Conservation (phyloP, 2,797 vertebrate species). For the Pangasius djambal region DNA sequence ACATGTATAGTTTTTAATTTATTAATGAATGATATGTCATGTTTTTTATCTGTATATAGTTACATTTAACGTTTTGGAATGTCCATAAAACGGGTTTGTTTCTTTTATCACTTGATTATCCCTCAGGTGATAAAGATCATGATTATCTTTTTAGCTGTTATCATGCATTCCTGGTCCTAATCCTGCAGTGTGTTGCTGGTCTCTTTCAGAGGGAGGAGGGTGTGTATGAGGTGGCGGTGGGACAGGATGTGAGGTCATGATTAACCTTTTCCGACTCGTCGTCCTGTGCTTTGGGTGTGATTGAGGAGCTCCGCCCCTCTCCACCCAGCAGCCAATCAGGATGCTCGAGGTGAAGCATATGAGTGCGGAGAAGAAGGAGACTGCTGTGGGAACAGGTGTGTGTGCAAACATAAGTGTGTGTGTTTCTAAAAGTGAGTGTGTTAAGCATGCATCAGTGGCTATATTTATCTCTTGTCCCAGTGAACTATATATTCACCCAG, state of each 20-base stretch:
- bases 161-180: neutral
- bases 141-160: neutral
- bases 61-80: neutral
- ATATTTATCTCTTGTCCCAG: neutral
- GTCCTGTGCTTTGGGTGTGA: constrained; percentile 56
- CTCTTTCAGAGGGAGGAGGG: constrained; percentile 61
- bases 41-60: neutral
- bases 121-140: neutral
- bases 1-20: neutral
- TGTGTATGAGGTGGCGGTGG: neutral
- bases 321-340: constrained; percentile 65
- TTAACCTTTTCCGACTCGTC: constrained; percentile 33
- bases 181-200: neutral
- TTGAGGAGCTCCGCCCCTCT: constrained; percentile 62
- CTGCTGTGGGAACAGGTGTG: constrained; percentile 85
- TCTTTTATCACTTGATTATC: neutral
- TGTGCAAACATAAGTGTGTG: neutral
- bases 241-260: constrained; percentile 71
- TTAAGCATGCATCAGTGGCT: neutral
- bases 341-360: constrained; percentile 86
- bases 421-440: neutral
- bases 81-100: neutral
- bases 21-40: neutral
- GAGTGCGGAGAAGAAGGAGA: constrained; percentile 82
- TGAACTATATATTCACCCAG: neutral